Conservation (phyloP, 2,113 vertebrate species). For the Rhynchomys soricoides region DNA sequence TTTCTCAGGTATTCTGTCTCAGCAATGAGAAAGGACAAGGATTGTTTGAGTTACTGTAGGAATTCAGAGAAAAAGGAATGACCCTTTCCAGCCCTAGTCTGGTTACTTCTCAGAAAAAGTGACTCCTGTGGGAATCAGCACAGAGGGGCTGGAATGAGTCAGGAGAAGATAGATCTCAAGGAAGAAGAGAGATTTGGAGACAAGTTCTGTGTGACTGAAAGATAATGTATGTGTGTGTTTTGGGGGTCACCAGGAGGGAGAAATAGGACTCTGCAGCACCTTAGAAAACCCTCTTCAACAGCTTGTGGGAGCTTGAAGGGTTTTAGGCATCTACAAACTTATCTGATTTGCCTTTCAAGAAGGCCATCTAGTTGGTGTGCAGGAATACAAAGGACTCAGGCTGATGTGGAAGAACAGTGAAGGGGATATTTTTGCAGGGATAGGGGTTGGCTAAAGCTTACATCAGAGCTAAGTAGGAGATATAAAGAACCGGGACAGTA, state of each 20-base stretch:
- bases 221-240: background rate
- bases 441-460: background rate
- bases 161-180: background rate
- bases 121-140: background rate
- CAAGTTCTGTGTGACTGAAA: background rate
- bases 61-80: background rate
- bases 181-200: background rate
- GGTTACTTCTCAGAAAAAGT: background rate
- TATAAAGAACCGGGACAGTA: background rate
- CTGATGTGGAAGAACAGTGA: background rate
- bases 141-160: background rate
- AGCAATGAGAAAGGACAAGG: background rate
- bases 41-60: background rate
- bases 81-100: background rate
- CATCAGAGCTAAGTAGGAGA: background rate
- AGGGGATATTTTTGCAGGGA: background rate
- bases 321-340: background rate
- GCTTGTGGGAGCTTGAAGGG: background rate
- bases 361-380: background rate
- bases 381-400: background rate
- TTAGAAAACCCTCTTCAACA: background rate
- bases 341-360: slow-evolving; percentile 9
- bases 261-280: background rate
- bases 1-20: background rate
- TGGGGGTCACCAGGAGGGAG: fast-evolving